These are phyloP conservation scores for Lipotes vexillifer DNA, from an alignment of 2,113 vertebrate species.

Conservation along the genomic window DNA sequence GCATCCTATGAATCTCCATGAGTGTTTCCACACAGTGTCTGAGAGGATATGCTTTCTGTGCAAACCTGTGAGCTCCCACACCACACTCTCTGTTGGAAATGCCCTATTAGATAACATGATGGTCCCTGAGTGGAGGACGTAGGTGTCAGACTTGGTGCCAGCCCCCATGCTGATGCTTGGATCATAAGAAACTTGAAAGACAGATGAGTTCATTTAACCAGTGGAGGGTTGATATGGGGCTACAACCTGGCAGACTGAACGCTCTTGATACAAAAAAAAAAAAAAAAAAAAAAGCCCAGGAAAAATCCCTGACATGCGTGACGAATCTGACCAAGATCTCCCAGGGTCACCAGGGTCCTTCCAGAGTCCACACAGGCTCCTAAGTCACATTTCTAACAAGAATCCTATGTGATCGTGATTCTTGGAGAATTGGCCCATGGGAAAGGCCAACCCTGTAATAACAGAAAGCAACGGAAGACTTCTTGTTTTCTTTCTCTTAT, in stretches of 20 bases:
- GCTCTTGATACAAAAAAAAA: background rate
- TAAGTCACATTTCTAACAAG: background rate
- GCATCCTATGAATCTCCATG: background rate
- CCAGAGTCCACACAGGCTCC: background rate
- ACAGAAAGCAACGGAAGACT: background rate
- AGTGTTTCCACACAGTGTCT: background rate
- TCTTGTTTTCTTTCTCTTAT: background rate
- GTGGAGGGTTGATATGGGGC: background rate
- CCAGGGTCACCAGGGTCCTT: background rate
- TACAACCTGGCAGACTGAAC: background rate
- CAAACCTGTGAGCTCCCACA: background rate
- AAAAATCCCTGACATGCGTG: background rate
- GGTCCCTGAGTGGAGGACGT: background rate
- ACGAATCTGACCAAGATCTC: no score
- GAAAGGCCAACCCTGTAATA: background rate
- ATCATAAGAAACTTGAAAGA: background rate
- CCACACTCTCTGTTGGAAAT: background rate
- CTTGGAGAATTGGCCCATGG: background rate
- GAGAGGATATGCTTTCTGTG: background rate
- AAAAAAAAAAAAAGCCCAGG: background rate
- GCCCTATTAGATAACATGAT: background rate
- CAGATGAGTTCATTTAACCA: background rate
- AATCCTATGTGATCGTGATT: background rate
- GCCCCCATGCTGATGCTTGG: background rate
- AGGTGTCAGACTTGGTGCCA: background rate